Evolutionary conservation across 2,797 vertebrate species (phyloP).

Genomic region (Chloroceryle amazona): DNA sequence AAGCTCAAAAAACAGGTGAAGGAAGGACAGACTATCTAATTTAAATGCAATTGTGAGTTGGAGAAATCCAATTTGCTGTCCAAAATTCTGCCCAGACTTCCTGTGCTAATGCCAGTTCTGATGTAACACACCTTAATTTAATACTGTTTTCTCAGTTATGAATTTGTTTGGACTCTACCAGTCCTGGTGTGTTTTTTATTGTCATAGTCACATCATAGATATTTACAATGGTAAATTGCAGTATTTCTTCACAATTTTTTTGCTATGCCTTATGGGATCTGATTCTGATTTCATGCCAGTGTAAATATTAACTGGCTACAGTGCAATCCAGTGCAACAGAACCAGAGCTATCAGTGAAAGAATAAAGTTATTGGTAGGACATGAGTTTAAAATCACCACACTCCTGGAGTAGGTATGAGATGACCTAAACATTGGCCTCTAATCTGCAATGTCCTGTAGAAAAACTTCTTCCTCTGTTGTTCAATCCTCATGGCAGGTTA

Average conservation of each 20-base stretch:
- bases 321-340: neutral
- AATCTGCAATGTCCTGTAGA: neutral
- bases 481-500: neutral
- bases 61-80: neutral
- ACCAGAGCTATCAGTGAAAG: neutral
- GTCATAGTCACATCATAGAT: neutral
- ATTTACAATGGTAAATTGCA: neutral
- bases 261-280: neutral
- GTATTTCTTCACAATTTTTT: neutral
- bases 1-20: neutral
- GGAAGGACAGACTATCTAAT: neutral
- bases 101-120: neutral
- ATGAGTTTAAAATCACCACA: neutral
- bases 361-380: neutral
- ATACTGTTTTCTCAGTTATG: neutral
- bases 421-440: neutral
- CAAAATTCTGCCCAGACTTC: neutral
- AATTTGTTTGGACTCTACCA: neutral
- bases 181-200: neutral
- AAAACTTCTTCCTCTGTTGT: neutral
- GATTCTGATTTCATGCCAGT: neutral
- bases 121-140: neutral
- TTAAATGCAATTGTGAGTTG: neutral
- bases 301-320: neutral
- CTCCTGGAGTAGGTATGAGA: neutral